Evolutionary conservation across 1,140 invertebrate species (phyloP).

Genomic region (Drosophila pruinosa): DNA sequence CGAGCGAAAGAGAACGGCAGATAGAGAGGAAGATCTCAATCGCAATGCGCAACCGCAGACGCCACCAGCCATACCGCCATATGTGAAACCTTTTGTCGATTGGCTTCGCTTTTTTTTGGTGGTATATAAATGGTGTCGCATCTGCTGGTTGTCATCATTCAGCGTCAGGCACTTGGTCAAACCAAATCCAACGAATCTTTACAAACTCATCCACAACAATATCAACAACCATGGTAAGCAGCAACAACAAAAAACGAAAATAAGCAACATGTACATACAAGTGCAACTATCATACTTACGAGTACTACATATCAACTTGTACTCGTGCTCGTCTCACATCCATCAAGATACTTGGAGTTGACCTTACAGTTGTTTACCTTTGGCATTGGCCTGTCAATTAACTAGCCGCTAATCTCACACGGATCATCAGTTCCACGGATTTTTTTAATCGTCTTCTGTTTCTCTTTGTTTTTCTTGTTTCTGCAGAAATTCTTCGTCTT

Average conservation of each 20-base stretch:
- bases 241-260: not conserved
- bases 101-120: not conserved
- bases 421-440: conserved; percentile 19
- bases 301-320: not conserved
- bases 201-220: conserved; percentile 47
- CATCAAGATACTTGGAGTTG: conserved; percentile 39
- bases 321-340: conserved; percentile 14
- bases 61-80: not conserved
- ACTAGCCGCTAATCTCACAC: conserved; percentile 12
- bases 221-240: conserved; percentile 68
- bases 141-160: conserved; percentile 71
- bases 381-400: conserved; percentile 51
- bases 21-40: conserved; percentile 2
- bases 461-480: not conserved
- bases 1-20: not conserved
- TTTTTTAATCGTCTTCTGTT: not conserved
- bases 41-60: not conserved
- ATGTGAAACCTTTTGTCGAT: not conserved
- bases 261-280: conserved; percentile 11
- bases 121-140: conserved; percentile 67
- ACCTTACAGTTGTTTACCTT: conserved; percentile 49
- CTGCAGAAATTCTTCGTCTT: conserved; percentile 75
- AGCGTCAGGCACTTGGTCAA: conserved; percentile 61
- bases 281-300: conserved; percentile 16
- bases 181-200: conserved; percentile 67